These are phyloP conservation scores for Burhinus oedicnemus DNA, from an alignment of 2,113 vertebrate species.

Conservation along the genomic window DNA sequence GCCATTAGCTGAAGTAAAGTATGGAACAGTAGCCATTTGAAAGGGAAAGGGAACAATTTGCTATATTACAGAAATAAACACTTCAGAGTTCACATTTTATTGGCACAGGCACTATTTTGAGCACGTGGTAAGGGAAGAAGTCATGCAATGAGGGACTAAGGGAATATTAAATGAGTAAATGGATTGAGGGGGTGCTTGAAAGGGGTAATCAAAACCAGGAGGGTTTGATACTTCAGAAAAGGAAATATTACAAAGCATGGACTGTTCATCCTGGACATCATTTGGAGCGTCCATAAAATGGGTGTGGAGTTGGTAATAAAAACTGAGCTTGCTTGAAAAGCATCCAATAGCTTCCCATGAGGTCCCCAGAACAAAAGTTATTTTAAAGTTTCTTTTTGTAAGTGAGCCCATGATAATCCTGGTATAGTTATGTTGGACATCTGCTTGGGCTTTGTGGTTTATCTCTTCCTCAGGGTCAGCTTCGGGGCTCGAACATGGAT, in stretches of 20 bases:
- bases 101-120: not conserved
- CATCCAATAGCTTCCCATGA: not conserved
- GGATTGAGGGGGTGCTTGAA: not conserved
- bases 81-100: not conserved
- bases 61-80: not conserved
- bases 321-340: not conserved
- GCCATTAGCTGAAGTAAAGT: not conserved
- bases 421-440: not conserved
- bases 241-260: not conserved
- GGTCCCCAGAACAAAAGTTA: not conserved
- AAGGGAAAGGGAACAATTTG: not conserved
- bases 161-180: not conserved
- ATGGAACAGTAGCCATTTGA: not conserved
- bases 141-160: not conserved
- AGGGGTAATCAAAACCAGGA: not conserved
- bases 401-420: not conserved
- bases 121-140: not conserved
- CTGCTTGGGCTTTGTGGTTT: slow-evolving; percentile 3
- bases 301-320: not conserved
- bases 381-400: not conserved
- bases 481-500: not conserved
- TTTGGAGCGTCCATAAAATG: not conserved
- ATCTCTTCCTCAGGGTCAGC: not conserved
- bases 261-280: not conserved
- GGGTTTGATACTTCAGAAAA: not conserved